phyloP scores from a whole-genome alignment of 2,797 vertebrate species.

The Kryptolebias ocellatus region DNA sequence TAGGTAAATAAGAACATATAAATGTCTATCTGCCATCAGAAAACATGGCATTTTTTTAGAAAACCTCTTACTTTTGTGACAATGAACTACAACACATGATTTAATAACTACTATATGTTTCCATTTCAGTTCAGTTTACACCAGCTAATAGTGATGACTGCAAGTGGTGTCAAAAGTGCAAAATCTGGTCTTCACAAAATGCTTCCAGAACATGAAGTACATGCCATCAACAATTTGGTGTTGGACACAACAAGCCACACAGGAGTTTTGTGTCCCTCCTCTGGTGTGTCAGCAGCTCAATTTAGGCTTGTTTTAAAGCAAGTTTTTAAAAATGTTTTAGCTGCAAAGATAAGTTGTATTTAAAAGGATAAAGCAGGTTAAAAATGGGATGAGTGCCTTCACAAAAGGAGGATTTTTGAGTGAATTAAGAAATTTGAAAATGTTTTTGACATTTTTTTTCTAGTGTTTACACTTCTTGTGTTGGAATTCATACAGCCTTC shows the following conservation, averaged over 20 bases:
- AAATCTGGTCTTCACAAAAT: no score
- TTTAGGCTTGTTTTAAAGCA: neutral
- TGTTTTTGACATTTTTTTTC: constrained; percentile 1
- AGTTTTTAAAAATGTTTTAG: neutral
- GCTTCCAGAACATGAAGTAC: no score
- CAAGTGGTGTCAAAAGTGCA: no score
- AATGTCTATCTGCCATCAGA: no score
- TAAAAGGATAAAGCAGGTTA: neutral
- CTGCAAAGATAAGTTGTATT: neutral
- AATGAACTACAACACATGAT: no score
- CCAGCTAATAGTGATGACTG: no score
- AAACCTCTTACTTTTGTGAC: no score
- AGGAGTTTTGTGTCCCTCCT: neutral
- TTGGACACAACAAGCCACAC: neutral
- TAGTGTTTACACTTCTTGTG: neutral
- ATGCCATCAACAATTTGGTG: neutral
- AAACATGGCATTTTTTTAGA: no score
- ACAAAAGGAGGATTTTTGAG: neutral
- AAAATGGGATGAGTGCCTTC: neutral
- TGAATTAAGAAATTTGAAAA: neutral
- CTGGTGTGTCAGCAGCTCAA: no score
- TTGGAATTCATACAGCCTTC: neutral
- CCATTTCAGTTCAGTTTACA: no score
- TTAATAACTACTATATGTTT: no score
- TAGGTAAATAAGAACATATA: no score